Evolutionary conservation across 2,797 vertebrate species (phyloP), one percentile per base, ranked within the genome.

Genomic region (Pagetopsis macropterus): DNA sequence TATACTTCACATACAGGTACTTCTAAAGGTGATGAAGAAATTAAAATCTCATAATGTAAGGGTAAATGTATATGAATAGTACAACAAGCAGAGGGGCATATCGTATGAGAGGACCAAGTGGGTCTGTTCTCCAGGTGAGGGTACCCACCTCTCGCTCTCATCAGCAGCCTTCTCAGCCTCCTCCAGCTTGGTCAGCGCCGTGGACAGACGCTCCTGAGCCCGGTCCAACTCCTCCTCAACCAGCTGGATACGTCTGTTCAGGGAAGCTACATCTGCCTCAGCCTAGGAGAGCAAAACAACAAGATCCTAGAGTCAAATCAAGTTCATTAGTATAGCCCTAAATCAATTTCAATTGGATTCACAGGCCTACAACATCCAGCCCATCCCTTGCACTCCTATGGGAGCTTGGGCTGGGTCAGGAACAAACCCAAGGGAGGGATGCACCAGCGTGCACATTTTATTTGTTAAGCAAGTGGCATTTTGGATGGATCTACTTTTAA

Each of bases 171-270:
- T 99, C 96, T 99, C 98, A 0, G 98, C 98, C 92, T 99, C 98
- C 93, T 99, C 98, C 94, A 99, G 96, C 93, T 99, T 99, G 93
- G 98, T 97, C 90, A 99, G 91, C 48, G 98, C 98, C 41, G 97
- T 99, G 79, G 98, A 92, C 94, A 99, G 95, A 87, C 98, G 97
- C 94, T 99, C 98, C 94, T 99, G 98, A 85, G 98, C 98, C 23
- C 98, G 96, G 83, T 99, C 98, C 96, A 99, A 81, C 96, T 99
- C 98, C 82, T 99, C 98, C 95, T 99, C 98, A 90, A 99, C 98
- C 95, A 99, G 97, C 91, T 99, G 98, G 95, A 99, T 99, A 21
- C 98, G 97, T 90, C 98, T 98, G 94, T 99, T 99, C 95, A 99
- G 94, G 86, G 98, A 99, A 65, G 98, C 97, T 13, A 99, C 98